A percentile compares a stretch with the other conserved stretches of the same genome.
Conservation (phyloP, 2,888 invertebrate species). For the Andrena haemorrhoa region DNA sequence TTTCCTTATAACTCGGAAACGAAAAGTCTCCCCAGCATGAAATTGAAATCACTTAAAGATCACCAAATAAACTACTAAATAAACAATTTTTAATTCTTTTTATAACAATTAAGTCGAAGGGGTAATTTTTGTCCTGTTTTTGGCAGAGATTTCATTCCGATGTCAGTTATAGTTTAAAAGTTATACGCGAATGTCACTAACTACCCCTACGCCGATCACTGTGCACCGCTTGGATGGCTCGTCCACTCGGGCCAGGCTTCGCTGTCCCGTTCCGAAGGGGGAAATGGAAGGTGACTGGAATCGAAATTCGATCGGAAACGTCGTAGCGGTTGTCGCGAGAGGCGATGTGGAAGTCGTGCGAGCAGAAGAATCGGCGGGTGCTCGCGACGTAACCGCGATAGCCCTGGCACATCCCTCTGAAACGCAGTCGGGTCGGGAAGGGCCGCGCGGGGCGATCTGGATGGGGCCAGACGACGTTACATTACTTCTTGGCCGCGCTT, state of each 20-base stretch:
- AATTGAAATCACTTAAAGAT: too few relatives aligned
- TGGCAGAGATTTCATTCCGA: too few relatives aligned
- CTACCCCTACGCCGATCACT: too few relatives aligned
- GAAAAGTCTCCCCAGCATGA: too few relatives aligned
- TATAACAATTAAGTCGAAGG: too few relatives aligned
- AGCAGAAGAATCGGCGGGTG: conserved; percentile 39
- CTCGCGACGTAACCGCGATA: conserved; percentile 37
- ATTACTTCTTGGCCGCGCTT: conserved; percentile 64
- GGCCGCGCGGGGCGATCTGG: conserved; percentile 38
- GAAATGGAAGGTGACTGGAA: conserved; percentile 28
- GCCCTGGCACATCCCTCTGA: neutral
- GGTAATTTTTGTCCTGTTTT: too few relatives aligned
- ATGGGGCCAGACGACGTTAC: conserved; percentile 47
- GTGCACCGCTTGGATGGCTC: conserved; percentile 14
- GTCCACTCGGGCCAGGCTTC: neutral
- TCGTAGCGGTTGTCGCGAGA: conserved; percentile 36
- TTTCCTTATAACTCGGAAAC: too few relatives aligned
- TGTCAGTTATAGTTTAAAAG: too few relatives aligned
- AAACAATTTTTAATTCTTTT: too few relatives aligned
- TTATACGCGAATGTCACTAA: too few relatives aligned
- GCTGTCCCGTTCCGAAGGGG: neutral
- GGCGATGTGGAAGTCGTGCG: conserved; percentile 26
- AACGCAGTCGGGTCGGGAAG: conserved; percentile 38
- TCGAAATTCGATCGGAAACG: conserved; percentile 50
- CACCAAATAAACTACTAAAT: too few relatives aligned